Percentiles rank a stretch among this genome's conserved stretches.
These are phyloP conservation scores for Linnaemya vulpina DNA, from an alignment of 2,888 invertebrate genomes.

Conservation along the genomic window DNA sequence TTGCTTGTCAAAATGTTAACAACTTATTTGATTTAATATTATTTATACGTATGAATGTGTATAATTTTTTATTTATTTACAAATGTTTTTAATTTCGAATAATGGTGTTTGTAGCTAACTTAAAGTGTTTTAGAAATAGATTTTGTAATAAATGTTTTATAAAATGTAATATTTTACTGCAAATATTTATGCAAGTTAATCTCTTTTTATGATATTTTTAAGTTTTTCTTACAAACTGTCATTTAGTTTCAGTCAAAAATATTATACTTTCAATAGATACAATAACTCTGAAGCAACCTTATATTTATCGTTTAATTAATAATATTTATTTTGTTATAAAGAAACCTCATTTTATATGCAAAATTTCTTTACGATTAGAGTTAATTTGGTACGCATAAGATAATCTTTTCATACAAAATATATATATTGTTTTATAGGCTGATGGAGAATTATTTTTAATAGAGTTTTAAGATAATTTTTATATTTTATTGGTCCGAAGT, in stretches of 20 bases:
- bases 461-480: constrained; percentile 45
- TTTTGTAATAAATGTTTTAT: neutral
- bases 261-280: constrained; percentile 11
- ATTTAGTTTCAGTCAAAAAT: constrained; percentile 55
- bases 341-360: constrained; percentile 55
- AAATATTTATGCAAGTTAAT: neutral
- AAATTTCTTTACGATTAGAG: constrained; percentile 18
- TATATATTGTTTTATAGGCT: constrained; percentile 12
- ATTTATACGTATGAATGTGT: constrained; percentile 8
- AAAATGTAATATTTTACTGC: neutral
- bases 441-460: neutral
- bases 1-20: constrained; percentile 53
- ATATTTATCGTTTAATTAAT: neutral
- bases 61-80: constrained; percentile 10
- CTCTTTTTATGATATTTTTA: neutral
- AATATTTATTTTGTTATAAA: constrained; percentile 19
- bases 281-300: constrained; percentile 53
- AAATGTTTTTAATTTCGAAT: constrained; percentile 20
- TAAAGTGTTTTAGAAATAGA: neutral
- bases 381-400: constrained; percentile 26
- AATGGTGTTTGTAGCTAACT: constrained; percentile 19
- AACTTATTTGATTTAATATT: constrained; percentile 40
- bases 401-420: constrained; percentile 52
- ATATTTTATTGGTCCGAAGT: constrained; percentile 58
- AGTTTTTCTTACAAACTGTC: neutral